Evolutionary conservation across 1,140 invertebrate genomes (phyloP).

Genomic region (Drosophila varians): DNA sequence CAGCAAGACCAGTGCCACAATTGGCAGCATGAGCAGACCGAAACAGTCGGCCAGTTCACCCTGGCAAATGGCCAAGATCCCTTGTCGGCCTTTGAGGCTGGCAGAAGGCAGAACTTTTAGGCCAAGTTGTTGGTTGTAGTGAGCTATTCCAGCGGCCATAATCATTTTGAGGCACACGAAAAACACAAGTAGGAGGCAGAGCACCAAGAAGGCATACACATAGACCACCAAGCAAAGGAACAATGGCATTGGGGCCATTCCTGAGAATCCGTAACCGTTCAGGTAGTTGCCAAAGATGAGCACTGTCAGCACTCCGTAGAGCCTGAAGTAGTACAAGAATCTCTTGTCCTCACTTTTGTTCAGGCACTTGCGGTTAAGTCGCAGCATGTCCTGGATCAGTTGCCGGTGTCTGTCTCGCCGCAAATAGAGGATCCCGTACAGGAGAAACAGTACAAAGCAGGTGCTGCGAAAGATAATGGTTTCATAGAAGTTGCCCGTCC

Average conservation of each 20-base stretch:
- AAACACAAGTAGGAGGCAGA: constrained; percentile 55
- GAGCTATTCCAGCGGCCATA: constrained; percentile 29
- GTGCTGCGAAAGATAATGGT: constrained; percentile 35
- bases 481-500: constrained; percentile 63
- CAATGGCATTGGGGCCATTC: neutral
- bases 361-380: constrained; percentile 23
- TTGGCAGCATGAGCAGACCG: constrained; percentile 51
- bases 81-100: constrained; percentile 26
- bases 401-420: constrained; percentile 35
- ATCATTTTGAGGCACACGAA: constrained; percentile 64
- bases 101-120: neutral
- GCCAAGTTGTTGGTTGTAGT: constrained; percentile 34
- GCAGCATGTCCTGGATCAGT: constrained; percentile 38
- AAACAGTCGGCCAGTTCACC: constrained; percentile 54
- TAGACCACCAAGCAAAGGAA: constrained; percentile 34
- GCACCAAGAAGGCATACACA: constrained; percentile 37
- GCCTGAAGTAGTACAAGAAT: constrained; percentile 35
- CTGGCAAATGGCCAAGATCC: constrained; percentile 19
- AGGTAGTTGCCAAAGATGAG: constrained; percentile 28
- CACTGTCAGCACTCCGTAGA: constrained; percentile 25
- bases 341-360: neutral
- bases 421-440: constrained; percentile 45
- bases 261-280: constrained; percentile 20
- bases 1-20: constrained; percentile 52
- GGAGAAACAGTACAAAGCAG: constrained; percentile 37